Percentiles rank a stretch among this genome's conserved stretches.
phyloP scores from a whole-genome alignment of 2,113 vertebrate species.

The Sclerurus mexicanus region DNA sequence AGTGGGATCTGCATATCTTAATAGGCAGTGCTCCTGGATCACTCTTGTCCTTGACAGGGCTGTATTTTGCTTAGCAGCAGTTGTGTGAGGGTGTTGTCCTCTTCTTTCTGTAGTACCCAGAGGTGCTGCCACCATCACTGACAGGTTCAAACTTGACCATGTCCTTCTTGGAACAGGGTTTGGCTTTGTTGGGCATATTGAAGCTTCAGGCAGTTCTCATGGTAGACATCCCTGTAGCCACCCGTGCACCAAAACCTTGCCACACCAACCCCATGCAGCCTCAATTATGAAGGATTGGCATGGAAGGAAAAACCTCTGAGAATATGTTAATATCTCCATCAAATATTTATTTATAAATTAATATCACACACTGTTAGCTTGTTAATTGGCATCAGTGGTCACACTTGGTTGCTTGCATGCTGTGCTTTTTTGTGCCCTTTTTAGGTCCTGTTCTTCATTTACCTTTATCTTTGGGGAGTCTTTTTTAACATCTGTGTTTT shows the following conservation, averaged over 20 bases:
- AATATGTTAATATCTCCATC: background rate
- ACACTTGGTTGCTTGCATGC: fast-evolving
- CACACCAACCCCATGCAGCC: too few species aligned
- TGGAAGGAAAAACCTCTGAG: background rate
- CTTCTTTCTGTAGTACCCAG: background rate
- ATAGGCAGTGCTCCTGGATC: background rate
- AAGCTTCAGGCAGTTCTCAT: background rate
- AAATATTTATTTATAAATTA: background rate
- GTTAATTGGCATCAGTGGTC: background rate
- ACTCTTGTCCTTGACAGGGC: background rate
- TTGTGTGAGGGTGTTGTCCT: background rate
- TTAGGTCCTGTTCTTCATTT: background rate
- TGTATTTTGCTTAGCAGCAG: background rate
- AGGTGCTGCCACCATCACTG: background rate
- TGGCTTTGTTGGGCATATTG: background rate
- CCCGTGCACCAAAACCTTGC: background rate
- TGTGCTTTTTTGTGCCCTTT: background rate
- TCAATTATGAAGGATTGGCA: background rate
- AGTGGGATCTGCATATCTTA: background rate
- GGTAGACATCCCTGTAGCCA: background rate
- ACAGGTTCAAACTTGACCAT: background rate
- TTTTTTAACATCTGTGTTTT: background rate
- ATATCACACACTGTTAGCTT: background rate
- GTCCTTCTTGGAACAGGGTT: background rate
- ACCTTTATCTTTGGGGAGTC: background rate